Base-by-base conservation (phyloP, 2,113 vertebrate species). In the Paratilapia polleni region DNA sequence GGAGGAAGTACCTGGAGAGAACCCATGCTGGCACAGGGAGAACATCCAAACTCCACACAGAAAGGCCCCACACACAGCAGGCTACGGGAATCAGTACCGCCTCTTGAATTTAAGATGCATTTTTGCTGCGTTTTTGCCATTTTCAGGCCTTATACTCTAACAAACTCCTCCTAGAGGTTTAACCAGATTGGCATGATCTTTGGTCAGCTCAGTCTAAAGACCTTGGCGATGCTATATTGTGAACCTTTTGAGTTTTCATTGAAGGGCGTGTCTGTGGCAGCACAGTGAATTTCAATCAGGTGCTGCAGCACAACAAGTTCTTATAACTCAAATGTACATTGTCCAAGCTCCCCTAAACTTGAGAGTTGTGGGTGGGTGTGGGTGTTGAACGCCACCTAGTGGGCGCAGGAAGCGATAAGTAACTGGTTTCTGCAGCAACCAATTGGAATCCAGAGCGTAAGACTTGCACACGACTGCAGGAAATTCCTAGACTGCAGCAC, bases 381-480 rank as follows among this genome's bases (percentile, higher is more conserved):
- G 66, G 19, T 70, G 15, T 41, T 70, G 43, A 70, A 70, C 11
- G 24, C 43, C 24, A 70, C 43, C 49, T 70, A 31, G 0, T 70
- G 9, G 0, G 10, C 24, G 49, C 66, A 52, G 66, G 24, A 70
- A 31, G 4, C 8, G 24, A 52, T 0, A 52, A 52, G 43, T 19
- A 70, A 28, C 41, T 20, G 11, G 9, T 70, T 70, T 49, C 41
- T 28, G 15, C 24, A 49, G 64, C 41, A 26, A 24, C 28, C 64
- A 70, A 24, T 49, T 17, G 12, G 64, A 49, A 70, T 70, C 64
- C 22, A 70, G 41, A n/a, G 15, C 17, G 38, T 49, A 47, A 68
- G 47, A 70, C 41, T 12, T 28, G 15, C 24, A 49, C 0, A 12
- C 0, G 0, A 7, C 43, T 19, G 14, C 22, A 47, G 0, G 64